Evolutionary conservation across 2,797 vertebrate species (phyloP), one percentile per base, ranked within the genome.

Genomic region (Phataginus tetradactyla): DNA sequence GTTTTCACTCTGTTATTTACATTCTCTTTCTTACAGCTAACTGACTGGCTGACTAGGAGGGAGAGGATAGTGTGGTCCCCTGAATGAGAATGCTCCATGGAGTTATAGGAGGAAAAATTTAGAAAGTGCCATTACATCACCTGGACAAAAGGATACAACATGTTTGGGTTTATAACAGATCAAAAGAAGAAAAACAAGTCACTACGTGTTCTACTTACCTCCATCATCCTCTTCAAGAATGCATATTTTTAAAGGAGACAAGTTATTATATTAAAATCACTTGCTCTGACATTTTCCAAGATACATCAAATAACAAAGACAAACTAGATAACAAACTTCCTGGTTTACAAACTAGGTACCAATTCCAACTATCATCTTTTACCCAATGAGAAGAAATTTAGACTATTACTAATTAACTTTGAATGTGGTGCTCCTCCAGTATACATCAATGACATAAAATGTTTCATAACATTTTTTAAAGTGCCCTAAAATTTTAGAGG

Each of bases 211-310:
- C 69, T 59, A 98, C 98, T 98, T 90, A 99, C 98, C 98, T 97
- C 97, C 97, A 92, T 71, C 87, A 95, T 98, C 98, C 98, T 99
- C 98, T 98, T 96, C 90, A 97, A 71, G 95, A 95, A 98, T 71
- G 95, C 97, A 97, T 96, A 97, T 86, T 93, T 97, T 13, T 88
- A 98, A 95, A 90, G 98, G 78, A 96, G 93, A 98, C 27, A 97
- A 77, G 23, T 96, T 49, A 94, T 39, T 34, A 53, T 66, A 42
- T 95, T 69, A 94, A 55, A 83, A 79, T 94, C n/a, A 88, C 25
- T 57, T 83, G 0, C 49, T 87, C 45, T 71, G 10, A 72, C 42
- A 78, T 72, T 95, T 95, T 55, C 6, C 17, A 90, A 92, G 23
- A 1, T 81, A 55, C 7, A 49, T 39, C 20, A 49, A 90, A 92